Evolutionary conservation across 2,797 vertebrate species (phyloP).

Genomic region (Myoxocephalus aenaeus): DNA sequence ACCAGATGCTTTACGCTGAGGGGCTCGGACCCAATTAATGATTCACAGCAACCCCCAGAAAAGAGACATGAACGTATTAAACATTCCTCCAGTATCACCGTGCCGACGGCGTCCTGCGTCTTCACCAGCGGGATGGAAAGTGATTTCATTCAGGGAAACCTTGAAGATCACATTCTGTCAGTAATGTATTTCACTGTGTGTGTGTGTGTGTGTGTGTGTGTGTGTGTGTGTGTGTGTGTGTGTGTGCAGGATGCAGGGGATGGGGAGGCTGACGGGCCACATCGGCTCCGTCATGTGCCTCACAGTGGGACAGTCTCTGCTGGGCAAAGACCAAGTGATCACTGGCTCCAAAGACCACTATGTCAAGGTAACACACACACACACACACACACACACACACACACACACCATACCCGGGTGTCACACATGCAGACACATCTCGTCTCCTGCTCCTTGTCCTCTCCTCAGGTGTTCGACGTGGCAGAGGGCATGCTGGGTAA

Average conservation of each 20-base stretch:
- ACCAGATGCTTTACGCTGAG: conserved; percentile 60
- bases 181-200: too few relatives aligned
- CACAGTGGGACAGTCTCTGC: conserved; percentile 90
- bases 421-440: background rate
- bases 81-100: conserved; percentile 44
- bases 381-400: background rate
- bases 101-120: too few relatives aligned
- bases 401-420: background rate
- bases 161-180: too few relatives aligned
- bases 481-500: conserved; percentile 90
- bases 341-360: conserved; percentile 99
- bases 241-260: conserved; percentile 89
- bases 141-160: too few relatives aligned
- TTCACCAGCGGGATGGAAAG: conserved; percentile 32
- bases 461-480: conserved; percentile 92
- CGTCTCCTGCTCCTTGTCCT: background rate
- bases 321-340: conserved; percentile 94
- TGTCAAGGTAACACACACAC: conserved; percentile 87
- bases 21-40: conserved; percentile 63
- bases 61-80: conserved; percentile 64
- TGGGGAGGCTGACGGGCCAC: conserved; percentile 94
- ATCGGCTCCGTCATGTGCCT: conserved; percentile 98
- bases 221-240: conserved; percentile 32
- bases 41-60: conserved; percentile 55
- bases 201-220: conserved; percentile 22